phyloP scores from a whole-genome alignment of 2,797 vertebrate species.

The Clamator glandarius region DNA sequence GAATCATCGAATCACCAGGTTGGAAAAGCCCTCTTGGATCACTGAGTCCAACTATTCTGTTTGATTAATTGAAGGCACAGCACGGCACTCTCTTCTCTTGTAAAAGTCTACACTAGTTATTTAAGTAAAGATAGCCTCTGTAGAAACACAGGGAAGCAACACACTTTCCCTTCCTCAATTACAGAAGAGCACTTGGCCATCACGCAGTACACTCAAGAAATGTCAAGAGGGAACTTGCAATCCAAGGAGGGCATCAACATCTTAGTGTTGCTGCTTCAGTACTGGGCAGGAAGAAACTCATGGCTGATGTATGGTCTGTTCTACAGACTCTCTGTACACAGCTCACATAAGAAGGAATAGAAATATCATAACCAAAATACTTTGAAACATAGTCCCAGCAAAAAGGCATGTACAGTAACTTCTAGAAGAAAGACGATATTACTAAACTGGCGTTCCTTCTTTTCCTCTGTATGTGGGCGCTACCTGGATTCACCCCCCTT shows the following conservation, averaged over 20 bases:
- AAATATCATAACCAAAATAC: neutral
- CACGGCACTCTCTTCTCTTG: neutral
- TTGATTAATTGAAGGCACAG: neutral
- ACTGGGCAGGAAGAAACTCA: neutral
- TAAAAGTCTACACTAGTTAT: neutral
- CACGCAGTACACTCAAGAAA: neutral
- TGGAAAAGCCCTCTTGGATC: no score
- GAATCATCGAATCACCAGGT: no score
- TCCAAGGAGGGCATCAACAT: neutral
- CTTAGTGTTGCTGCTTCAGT: neutral
- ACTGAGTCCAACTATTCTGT: no score
- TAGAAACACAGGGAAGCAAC: neutral
- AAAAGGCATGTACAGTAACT: neutral
- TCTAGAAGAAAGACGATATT: neutral
- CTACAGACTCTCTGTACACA: neutral
- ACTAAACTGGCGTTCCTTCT: neutral
- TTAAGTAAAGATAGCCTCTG: neutral
- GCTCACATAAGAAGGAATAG: neutral
- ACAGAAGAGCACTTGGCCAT: neutral
- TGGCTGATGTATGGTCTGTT: neutral
- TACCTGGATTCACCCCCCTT: neutral
- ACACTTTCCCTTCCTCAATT: neutral
- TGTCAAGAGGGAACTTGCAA: neutral
- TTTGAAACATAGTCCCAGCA: neutral
- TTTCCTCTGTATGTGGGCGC: neutral